A percentile compares a stretch with the other conserved stretches of the same genome.
These are phyloP conservation scores for Pentalonia nigronervosa DNA, from an alignment of 1,140 invertebrate species.

Conservation along the genomic window DNA sequence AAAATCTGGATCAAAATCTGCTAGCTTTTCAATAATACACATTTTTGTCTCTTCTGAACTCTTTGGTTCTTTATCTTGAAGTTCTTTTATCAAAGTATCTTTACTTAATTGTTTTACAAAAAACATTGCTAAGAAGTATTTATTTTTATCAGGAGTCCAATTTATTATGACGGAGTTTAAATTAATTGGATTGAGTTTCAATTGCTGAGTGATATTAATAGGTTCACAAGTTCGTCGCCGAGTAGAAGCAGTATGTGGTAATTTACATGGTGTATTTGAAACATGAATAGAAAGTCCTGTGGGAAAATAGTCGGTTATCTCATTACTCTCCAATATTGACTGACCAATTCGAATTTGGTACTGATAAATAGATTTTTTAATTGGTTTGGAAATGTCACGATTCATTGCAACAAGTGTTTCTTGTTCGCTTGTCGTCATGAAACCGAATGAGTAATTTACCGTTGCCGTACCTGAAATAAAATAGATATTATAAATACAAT, in stretches of 20 bases:
- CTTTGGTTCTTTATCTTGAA: constrained; percentile 88
- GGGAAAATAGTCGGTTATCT: constrained; percentile 44
- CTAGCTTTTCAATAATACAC: not conserved
- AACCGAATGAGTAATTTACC: no score
- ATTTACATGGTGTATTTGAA: not conserved
- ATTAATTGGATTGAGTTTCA: constrained; percentile 88
- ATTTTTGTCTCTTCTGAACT: constrained; percentile 85
- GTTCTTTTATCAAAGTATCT: constrained; percentile 77
- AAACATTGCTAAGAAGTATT: constrained; percentile 84
- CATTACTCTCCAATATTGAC: not conserved
- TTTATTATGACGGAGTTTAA: constrained; percentile 84
- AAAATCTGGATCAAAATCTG: constrained; percentile 55
- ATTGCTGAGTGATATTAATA: no score
- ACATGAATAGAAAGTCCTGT: constrained; percentile 29
- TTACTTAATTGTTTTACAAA: constrained; percentile 88
- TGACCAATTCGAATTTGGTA: no score
- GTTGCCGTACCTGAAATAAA: no score
- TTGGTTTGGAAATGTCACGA: no score
- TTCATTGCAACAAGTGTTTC: no score
- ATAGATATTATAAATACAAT: no score
- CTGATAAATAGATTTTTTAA: no score
- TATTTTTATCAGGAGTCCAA: constrained; percentile 87
- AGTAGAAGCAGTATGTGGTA: constrained; percentile 68
- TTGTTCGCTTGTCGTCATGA: no score
- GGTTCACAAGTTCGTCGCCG: constrained; percentile 96